These are phyloP conservation scores for Melitaea cinxia DNA, from an alignment of 1,140 invertebrate species.

Conservation along the genomic window DNA sequence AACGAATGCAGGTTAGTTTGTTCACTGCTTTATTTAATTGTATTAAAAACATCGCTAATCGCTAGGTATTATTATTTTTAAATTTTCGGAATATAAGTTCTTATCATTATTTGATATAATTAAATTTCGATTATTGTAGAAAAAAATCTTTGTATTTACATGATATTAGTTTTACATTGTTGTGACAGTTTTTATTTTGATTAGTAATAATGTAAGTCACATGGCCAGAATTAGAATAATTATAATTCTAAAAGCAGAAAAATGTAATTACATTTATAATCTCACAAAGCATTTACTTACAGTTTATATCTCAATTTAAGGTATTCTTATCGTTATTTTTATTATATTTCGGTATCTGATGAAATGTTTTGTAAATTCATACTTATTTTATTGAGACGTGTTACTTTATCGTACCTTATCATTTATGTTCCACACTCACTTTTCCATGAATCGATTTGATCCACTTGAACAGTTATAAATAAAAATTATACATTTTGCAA, in stretches of 20 bases:
- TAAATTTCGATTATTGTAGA: neutral
- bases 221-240: no score
- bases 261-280: no score
- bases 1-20: conserved; percentile 1
- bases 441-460: neutral
- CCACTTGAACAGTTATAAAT: neutral
- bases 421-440: neutral
- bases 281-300: no score
- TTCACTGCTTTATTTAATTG: neutral
- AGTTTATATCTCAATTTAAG: neutral
- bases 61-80: neutral
- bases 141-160: no score
- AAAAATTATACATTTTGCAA: neutral
- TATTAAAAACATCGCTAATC: neutral
- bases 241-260: no score
- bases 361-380: neutral
- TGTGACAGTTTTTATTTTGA: no score
- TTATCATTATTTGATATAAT: neutral
- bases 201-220: no score
- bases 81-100: neutral
- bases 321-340: neutral
- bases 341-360: neutral
- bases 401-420: neutral
- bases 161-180: no score
- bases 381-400: neutral